Evolutionary conservation across 2,797 vertebrate species (phyloP).

Genomic region (Liparis tanakae): DNA sequence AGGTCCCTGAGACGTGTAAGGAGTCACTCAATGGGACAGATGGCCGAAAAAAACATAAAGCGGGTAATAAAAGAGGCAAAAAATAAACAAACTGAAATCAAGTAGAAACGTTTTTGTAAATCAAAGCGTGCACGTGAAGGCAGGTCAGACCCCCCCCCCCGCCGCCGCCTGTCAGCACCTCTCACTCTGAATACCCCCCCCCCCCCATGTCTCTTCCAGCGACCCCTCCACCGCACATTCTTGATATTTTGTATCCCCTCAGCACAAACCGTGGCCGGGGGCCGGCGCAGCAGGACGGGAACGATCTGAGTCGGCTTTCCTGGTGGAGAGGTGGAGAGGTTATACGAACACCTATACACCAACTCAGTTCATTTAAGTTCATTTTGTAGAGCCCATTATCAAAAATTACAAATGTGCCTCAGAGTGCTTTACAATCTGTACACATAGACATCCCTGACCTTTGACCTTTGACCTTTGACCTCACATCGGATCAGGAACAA

Average conservation of each 20-base stretch:
- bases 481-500: too few relatives aligned
- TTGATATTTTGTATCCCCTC: constrained; percentile 43
- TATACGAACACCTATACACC: constrained; percentile 31
- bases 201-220: constrained; percentile 49
- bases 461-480: too few relatives aligned
- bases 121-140: too few relatives aligned
- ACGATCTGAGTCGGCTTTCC: constrained; percentile 64
- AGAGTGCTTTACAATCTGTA: too few relatives aligned
- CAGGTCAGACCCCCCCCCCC: constrained; percentile 49
- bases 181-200: constrained; percentile 65
- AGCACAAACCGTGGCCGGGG: constrained; percentile 63
- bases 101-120: too few relatives aligned
- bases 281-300: constrained; percentile 57
- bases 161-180: constrained; percentile 72
- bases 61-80: too few relatives aligned
- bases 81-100: too few relatives aligned
- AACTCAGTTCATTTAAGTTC: too few relatives aligned
- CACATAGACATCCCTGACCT: too few relatives aligned
- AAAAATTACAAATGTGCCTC: too few relatives aligned
- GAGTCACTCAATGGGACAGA: too few relatives aligned
- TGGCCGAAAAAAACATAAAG: not conserved
- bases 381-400: too few relatives aligned
- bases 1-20: not conserved
- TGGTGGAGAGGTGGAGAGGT: constrained; percentile 42
- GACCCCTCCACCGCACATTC: constrained; percentile 58